Evolutionary conservation across 2,797 vertebrate genomes (phyloP).

Genomic region (Leptatherina wallacei): DNA sequence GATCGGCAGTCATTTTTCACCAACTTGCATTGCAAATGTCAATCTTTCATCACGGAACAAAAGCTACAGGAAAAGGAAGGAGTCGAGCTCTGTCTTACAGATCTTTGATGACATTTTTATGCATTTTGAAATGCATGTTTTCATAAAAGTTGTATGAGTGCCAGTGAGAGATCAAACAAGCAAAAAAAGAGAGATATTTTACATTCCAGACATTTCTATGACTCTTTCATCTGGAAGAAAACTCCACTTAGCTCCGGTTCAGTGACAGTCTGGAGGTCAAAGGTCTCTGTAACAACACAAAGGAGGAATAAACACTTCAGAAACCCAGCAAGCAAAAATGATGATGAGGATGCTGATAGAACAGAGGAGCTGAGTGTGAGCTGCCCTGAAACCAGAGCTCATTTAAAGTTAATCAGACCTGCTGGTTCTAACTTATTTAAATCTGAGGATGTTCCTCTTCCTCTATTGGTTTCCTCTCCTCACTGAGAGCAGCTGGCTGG

Average conservation of each 20-base stretch:
- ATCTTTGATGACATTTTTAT: slow-evolving; percentile 35
- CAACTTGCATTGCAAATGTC: slow-evolving; percentile 13
- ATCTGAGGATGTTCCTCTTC: slow-evolving; percentile 42
- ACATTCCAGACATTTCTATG: slow-evolving; percentile 34
- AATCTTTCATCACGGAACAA: slow-evolving; percentile 24
- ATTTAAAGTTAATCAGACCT: slow-evolving; percentile 65
- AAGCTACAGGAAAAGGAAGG: neutral
- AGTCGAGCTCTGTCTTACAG: slow-evolving; percentile 19
- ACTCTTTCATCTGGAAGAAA: slow-evolving; percentile 25
- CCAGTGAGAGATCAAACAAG: slow-evolving; percentile 33
- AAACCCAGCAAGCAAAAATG: slow-evolving; percentile 2
- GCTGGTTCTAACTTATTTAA: slow-evolving; percentile 67
- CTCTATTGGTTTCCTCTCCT: slow-evolving; percentile 12
- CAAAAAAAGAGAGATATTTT: slow-evolving; percentile 8
- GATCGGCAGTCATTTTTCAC: slow-evolving; percentile 31
- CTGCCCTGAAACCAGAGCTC: slow-evolving; percentile 55
- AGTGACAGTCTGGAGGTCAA: slow-evolving; percentile 25
- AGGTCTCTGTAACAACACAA: slow-evolving; percentile 30
- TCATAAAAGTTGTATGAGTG: slow-evolving; percentile 26
- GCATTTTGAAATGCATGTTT: slow-evolving; percentile 35
- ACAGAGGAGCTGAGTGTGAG: slow-evolving; percentile 11
- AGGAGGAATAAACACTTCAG: slow-evolving; percentile 43
- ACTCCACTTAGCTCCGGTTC: slow-evolving; percentile 21
- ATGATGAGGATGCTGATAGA: slow-evolving; percentile 13
- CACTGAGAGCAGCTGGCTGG: slow-evolving; percentile 9